A percentile compares a stretch with the other conserved stretches of the same genome.
Evolutionary conservation across 2,113 vertebrate genomes (phyloP).

Genomic region (Oncorhynchus gorbuscha): DNA sequence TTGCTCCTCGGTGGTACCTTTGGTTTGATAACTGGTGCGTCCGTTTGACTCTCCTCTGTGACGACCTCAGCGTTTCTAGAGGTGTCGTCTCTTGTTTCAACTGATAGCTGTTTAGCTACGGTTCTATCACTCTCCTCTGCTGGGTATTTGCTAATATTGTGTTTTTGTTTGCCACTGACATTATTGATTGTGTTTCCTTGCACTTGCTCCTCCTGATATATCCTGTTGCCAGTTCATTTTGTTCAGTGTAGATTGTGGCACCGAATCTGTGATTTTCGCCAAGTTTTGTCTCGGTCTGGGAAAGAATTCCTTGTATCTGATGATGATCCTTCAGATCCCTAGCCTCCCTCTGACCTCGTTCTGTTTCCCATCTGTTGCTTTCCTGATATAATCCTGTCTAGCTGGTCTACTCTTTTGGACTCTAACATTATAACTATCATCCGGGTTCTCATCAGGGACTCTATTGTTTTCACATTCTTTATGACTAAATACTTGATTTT

Average conservation of each 20-base stretch:
- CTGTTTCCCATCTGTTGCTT: slow-evolving; percentile 27
- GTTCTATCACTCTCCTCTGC: slow-evolving; percentile 22
- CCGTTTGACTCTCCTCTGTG: slow-evolving; percentile 14
- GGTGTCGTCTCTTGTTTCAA: slow-evolving; percentile 28
- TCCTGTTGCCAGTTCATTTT: neutral
- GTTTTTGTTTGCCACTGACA: neutral
- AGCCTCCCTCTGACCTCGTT: slow-evolving; percentile 50
- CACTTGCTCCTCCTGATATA: slow-evolving; percentile 18
- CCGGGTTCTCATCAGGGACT: slow-evolving; percentile 16
- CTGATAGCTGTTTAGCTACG: slow-evolving; percentile 25
- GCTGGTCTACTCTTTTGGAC: slow-evolving; percentile 30
- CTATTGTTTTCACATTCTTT: slow-evolving; percentile 25
- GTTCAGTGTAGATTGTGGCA: slow-evolving; percentile 16
- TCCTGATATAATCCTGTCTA: neutral
- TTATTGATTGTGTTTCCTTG: slow-evolving; percentile 4
- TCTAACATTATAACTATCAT: slow-evolving; percentile 26
- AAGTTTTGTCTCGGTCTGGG: slow-evolving; percentile 50
- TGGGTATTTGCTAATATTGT: slow-evolving; percentile 2
- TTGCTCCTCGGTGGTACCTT: slow-evolving; percentile 39
- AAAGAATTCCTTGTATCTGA: slow-evolving; percentile 55
- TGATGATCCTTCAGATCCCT: slow-evolving; percentile 54
- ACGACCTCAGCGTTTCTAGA: slow-evolving; percentile 8
- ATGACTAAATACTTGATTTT: slow-evolving; percentile 30
- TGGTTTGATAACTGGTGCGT: slow-evolving; percentile 49
- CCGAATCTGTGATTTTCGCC: slow-evolving; percentile 39